phyloP scores from a whole-genome alignment of 2,888 invertebrate species.

The Drosophila dives region DNA sequence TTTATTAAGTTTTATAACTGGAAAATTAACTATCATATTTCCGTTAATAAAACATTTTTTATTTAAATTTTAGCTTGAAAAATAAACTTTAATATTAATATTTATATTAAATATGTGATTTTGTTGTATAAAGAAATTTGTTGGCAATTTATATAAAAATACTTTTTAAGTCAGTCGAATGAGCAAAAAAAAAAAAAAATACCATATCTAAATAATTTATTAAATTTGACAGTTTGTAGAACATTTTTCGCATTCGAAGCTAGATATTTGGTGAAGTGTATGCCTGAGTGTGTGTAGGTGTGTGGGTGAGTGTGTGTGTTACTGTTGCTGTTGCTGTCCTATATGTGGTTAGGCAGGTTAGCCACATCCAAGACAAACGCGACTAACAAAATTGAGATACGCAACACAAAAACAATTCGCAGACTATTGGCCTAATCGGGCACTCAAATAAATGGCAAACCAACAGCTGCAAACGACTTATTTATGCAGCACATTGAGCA shows the following conservation, averaged over 20 bases:
- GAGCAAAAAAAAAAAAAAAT: neutral
- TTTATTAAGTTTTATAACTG: neutral
- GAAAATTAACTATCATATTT: too few species aligned
- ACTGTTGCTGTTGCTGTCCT: neutral
- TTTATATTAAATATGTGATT: neutral
- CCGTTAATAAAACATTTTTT: neutral
- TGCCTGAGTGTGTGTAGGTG: neutral
- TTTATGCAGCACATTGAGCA: slow-evolving; percentile 62
- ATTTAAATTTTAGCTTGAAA: neutral
- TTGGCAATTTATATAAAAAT: neutral
- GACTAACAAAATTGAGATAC: slow-evolving; percentile 53
- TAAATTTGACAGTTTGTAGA: neutral
- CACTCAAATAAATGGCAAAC: slow-evolving; percentile 65
- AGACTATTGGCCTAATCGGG: slow-evolving; percentile 53
- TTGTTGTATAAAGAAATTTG: neutral
- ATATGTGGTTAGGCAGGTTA: slow-evolving; percentile 19
- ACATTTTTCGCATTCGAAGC: neutral
- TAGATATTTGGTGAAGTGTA: neutral
- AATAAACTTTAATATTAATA: too few species aligned
- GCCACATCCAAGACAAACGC: slow-evolving; percentile 10
- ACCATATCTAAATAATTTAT: too few species aligned
- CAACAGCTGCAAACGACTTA: slow-evolving; percentile 76
- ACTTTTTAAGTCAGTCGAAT: neutral
- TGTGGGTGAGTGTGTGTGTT: neutral
- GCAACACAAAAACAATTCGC: slow-evolving; percentile 48